Percentiles rank a stretch among this genome's conserved stretches.
phyloP scores from a whole-genome alignment of 2,113 vertebrate species.

The Tetraodon nigroviridis region DNA sequence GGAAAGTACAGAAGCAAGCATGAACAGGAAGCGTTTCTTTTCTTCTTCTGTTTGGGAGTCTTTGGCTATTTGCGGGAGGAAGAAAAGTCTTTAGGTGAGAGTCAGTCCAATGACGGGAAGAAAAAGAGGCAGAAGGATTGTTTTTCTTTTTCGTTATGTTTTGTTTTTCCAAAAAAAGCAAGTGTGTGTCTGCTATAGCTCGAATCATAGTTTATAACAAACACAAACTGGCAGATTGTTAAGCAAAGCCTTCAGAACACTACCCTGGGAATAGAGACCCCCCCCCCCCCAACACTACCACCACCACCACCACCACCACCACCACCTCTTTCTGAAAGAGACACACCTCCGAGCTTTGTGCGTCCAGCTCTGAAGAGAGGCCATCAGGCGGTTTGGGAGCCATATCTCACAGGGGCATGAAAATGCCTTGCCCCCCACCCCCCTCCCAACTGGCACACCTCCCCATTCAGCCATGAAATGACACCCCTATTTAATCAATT shows the following conservation, averaged over 20 bases:
- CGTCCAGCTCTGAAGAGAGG: slow-evolving; percentile 52
- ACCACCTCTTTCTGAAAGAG: slow-evolving; percentile 40
- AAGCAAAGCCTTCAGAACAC: no score
- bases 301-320: slow-evolving; percentile 4
- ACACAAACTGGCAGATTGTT: neutral
- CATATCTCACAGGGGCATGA: slow-evolving; percentile 62
- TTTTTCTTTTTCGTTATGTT: no score
- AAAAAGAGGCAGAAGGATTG: no score
- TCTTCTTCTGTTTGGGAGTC: neutral
- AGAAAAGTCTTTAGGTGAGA: no score
- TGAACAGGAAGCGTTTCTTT: neutral
- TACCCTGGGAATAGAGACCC: slow-evolving; percentile 30
- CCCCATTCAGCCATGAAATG: slow-evolving; percentile 69
- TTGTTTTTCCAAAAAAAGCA: neutral
- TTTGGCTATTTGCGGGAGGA: no score
- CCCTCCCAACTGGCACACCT: slow-evolving; percentile 34
- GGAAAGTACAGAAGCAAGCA: neutral
- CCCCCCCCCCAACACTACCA: no score
- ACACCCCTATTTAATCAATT: slow-evolving; percentile 74
- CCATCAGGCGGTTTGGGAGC: slow-evolving; percentile 56
- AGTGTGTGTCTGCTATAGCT: neutral
- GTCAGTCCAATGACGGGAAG: no score
- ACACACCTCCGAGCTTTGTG: slow-evolving; percentile 46
- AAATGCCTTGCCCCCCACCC: slow-evolving; percentile 33
- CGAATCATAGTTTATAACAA: neutral